phyloP scores from a whole-genome alignment of 2,113 vertebrate genomes.

The Nycticryphes semicollaris region DNA sequence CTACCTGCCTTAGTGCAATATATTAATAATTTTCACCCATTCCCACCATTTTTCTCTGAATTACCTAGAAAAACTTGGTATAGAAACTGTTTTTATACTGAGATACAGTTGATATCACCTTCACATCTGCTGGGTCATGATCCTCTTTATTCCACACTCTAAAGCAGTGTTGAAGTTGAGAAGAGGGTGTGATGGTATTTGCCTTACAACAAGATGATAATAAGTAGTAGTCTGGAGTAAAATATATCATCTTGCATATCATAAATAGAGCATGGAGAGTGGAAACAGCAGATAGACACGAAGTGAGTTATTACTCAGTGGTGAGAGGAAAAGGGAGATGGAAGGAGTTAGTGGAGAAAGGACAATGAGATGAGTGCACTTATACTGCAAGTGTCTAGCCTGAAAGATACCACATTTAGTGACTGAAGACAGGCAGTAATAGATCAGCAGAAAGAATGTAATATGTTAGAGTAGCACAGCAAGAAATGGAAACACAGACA shows the following conservation, averaged over 20 bases:
- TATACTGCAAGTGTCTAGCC: background rate
- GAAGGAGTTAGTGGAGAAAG: background rate
- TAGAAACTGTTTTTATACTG: background rate
- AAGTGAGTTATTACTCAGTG: background rate
- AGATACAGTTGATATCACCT: fast-evolving
- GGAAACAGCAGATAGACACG: background rate
- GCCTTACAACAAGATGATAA: background rate
- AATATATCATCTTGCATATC: conserved; percentile 16
- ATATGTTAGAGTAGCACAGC: background rate
- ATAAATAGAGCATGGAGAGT: conserved; percentile 20
- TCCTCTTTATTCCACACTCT: background rate
- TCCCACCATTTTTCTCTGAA: background rate
- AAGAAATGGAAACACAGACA: background rate
- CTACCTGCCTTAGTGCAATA: background rate
- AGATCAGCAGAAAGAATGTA: conserved; percentile 1
- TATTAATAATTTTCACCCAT: background rate
- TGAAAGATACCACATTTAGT: conserved; percentile 40
- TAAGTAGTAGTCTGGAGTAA: conserved; percentile 26
- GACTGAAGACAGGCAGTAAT: conserved; percentile 6
- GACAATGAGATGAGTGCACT: background rate
- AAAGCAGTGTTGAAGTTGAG: background rate
- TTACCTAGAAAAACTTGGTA: background rate
- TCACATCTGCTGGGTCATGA: background rate
- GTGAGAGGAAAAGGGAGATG: background rate
- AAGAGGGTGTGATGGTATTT: background rate